Base-by-base conservation (phyloP, 2,797 vertebrate genomes). In the Lacerta viridis region DNA sequence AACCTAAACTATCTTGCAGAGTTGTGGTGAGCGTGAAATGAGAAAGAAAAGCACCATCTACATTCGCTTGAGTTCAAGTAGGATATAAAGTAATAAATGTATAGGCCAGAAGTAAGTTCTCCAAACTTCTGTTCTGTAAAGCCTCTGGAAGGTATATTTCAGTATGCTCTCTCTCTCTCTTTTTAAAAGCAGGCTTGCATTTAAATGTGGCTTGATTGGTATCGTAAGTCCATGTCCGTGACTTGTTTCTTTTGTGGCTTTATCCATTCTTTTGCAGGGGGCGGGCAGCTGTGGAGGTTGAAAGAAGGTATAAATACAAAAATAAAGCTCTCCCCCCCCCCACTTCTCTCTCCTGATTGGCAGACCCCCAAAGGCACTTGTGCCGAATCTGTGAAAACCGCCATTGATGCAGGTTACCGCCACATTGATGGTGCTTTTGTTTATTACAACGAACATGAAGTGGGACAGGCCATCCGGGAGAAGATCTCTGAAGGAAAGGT, bases 401-500 rank as follows among this genome's bases (percentile, higher is more conserved):
- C 98, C 61, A 98, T 99, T 2, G 98, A 99, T 29, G 61, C 82
- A 0, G 99, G 99, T 1, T 99, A 99, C 94, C 97, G 98, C 89
- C 98, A 99, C 90, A 84, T 99, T 0, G 99, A 99, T 0, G 98
- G 98, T 0, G 99, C 99, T 69, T 96, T 97, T 90, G 72, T 99
- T 66, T 99, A 99, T 90, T 88, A 50, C 80, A 99, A 99, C 0
- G 99, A 99, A 84, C 97, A 98, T 0, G 98, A 99, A 88, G 98
- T 99, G 20, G 99, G 99, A 36, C 96, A 98, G 91, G 99, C 98
- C 81, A 98, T 99, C 87, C 95, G 96, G 25, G 98, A 98, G 71
- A 99, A 98, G 96, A 98, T 99, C 76, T 96, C 97, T n/a, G 98
- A 99, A 91, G 98, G 98, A 68, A 98, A 95, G 9, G 96, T 99